Conservation (phyloP, 1,140 invertebrate species). For the Artemia franciscana region DNA sequence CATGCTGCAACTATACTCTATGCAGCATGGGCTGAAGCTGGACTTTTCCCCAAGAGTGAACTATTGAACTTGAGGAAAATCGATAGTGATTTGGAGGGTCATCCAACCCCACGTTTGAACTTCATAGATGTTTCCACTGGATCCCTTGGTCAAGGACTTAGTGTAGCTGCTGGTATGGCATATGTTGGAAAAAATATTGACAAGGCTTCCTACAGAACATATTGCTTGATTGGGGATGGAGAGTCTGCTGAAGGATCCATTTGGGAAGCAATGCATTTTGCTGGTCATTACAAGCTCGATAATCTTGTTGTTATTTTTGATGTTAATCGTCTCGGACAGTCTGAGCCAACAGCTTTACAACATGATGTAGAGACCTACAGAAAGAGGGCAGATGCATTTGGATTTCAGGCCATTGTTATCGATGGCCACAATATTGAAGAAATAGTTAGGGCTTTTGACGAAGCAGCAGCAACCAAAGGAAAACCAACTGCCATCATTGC, state of each 20-base stretch:
- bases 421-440: conserved; percentile 90
- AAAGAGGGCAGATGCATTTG: conserved; percentile 71
- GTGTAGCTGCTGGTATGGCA: conserved; percentile 90
- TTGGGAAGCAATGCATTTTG: conserved; percentile 93
- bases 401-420: conserved; percentile 70
- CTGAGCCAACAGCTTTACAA: conserved; percentile 71
- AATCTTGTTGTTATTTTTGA: conserved; percentile 94
- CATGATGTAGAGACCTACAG: conserved; percentile 78
- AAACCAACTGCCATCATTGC: conserved; percentile 81
- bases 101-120: conserved; percentile 86
- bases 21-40: conserved; percentile 89
- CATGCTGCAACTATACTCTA: conserved; percentile 97
- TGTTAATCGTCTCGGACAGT: conserved; percentile 89
- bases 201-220: conserved; percentile 73
- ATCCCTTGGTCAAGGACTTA: conserved; percentile 87
- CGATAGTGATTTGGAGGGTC: conserved; percentile 84
- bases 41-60: conserved; percentile 61
- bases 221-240: conserved; percentile 88
- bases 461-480: conserved; percentile 44
- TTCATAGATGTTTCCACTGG: conserved; percentile 98
- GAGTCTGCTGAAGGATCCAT: conserved; percentile 94
- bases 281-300: conserved; percentile 80
- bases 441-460: conserved; percentile 51
- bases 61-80: conserved; percentile 77
- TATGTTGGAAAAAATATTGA: conserved; percentile 93